Evolutionary conservation across 2,797 vertebrate species (phyloP), one percentile per base, ranked within the genome.

Genomic region (Pipistrellus nathusii): DNA sequence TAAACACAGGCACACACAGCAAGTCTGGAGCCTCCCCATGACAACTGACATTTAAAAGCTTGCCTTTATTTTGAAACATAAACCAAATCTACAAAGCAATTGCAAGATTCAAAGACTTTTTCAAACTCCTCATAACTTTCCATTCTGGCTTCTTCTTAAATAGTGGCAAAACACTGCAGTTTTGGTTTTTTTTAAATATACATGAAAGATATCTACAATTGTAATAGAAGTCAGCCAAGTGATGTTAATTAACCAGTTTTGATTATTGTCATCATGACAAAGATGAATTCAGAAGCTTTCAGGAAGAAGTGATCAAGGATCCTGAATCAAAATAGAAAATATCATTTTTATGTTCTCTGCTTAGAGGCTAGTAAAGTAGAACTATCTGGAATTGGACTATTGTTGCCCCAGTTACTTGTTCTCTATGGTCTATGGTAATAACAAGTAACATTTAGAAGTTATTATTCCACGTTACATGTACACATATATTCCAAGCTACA

Each of bases 351-450:
- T 20, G 8, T 72, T 88, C 35, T 85, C 78, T 23, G 9, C 3
- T 53, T 66, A 88, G 0, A 57, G 38, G 53, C 73, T 83, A 18
- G 0, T 68, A 94, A 89, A 72, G 10, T 38, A 80, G 23, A 90
- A 59, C 25, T 73, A 32, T 32, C 27, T 59, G 11, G 35, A 85
- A 94, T 11, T 35, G 3, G 14, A 93, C 18, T 35, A 27, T 4
- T 14, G 6, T 71, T 87, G 48, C 20, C 27, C 6, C 80, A 84
- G 35, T 83, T 80, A 44, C 20, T 21, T 51, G 32, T 17, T 80
- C 30, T 94, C 27, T 51, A 73, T 46, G n/a, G 27, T 77, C 18
- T 95, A 82, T 94, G 77, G 11, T 41, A 76, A 92, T 55, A 59
- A 71, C n/a, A 38, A 84, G 32, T 44, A 57, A 91, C 35, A 2